Percentiles rank a stretch among this genome's conserved stretches.
These are phyloP conservation scores for Mobula birostris DNA, from an alignment of 2,113 vertebrate species.

Conservation along the genomic window DNA sequence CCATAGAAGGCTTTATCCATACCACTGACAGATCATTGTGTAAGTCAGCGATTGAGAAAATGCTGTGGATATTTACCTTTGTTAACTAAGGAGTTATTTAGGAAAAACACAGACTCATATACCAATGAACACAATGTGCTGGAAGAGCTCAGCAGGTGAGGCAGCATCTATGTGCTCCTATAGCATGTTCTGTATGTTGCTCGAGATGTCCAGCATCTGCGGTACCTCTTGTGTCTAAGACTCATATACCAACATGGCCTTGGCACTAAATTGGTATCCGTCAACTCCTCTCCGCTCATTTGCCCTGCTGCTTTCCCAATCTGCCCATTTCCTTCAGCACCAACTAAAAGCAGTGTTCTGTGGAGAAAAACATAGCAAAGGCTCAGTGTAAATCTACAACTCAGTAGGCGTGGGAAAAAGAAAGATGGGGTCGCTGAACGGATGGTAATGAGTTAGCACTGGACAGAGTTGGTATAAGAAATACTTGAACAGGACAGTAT, in stretches of 20 bases:
- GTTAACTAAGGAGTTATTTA: not conserved
- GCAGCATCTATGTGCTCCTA: too few species aligned
- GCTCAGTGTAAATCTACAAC: not conserved
- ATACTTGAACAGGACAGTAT: too few species aligned
- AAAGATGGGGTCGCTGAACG: too few species aligned
- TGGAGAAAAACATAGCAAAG: not conserved
- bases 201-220: too few species aligned
- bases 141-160: too few species aligned
- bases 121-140: too few species aligned
- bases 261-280: not conserved
- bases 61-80: not conserved
- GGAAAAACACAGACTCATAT: not conserved
- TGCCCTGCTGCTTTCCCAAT: not conserved
- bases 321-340: not conserved
- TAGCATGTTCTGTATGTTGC: too few species aligned
- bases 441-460: too few species aligned
- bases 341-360: not conserved
- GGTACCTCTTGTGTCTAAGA: too few species aligned
- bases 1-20: not conserved
- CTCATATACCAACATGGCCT: not conserved
- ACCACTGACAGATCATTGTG: not conserved
- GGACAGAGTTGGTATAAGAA: too few species aligned
- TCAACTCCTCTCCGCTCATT: not conserved
- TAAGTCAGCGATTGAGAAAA: not conserved
- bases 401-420: too few species aligned